Base-by-base conservation (phyloP, 2,888 invertebrate genomes). In the Plusia festucae region DNA sequence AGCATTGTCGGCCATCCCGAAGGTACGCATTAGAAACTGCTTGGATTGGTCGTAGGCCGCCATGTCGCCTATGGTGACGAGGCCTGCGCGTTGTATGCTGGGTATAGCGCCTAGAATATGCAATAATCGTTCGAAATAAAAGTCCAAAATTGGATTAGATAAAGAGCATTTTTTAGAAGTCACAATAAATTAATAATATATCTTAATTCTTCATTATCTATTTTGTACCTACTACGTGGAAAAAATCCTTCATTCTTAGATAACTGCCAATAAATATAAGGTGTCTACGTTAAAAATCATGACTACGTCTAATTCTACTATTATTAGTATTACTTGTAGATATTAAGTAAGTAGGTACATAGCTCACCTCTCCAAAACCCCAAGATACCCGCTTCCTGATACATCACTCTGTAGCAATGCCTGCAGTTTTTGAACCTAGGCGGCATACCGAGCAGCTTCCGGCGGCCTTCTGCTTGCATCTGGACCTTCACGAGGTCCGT, bases 401-500 rank as follows among this genome's bases (percentile, higher is more conserved):
- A 94, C 52, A 98, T 97, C 88, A 97, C 96, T 22, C 93, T 93
- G 83, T 99, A 97, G 1, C 98, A 98, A 88, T 98, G 97, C 60
- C 95, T 94, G 51, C 97, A 96, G 83, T 97, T 97, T 73, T 96
- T 95, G 54, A 98, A 98, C 82, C 99, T 94, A 0, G 98, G 97
- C 11, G 97, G 96, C 72, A 97, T 96, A 34, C 99, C 99, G 93
- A 98, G 97, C 65, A 98, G 90, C 67, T 97, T 89, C 22, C 98
- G 92, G 68, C 97, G 96, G 0, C 99, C 99, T 90, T 99, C 99
- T 96, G 98, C 98, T 93, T 99, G 99, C 95, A 99, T 97, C 92
- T 98, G 98, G 16, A 99, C 98, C 94, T 99, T 99, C 81, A 99
- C 97, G 79, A 99, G 95, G 95, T 99, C 99, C 0, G 98, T 97